phyloP scores from a whole-genome alignment of 2,113 vertebrate species.

The Anas platyrhynchos region DNA sequence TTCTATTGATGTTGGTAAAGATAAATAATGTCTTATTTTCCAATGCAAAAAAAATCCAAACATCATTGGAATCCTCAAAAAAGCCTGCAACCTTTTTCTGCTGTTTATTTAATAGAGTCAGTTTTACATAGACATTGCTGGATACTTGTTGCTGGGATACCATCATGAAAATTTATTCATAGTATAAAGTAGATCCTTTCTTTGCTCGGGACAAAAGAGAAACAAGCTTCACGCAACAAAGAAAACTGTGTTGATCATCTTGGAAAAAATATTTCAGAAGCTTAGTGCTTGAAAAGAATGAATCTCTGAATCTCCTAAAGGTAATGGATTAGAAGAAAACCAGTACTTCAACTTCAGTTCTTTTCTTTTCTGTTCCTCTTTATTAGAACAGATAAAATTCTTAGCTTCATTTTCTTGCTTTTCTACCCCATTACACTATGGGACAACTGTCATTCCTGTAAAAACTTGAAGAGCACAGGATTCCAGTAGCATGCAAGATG shows the following conservation, averaged over 20 bases:
- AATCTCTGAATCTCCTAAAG: background rate
- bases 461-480: background rate
- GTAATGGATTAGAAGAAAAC: background rate
- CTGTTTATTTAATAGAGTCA: background rate
- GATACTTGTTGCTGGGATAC: constrained; percentile 60
- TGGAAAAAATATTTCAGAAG: background rate
- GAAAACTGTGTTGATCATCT: background rate
- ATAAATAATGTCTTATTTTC: background rate
- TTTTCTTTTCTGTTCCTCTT: background rate
- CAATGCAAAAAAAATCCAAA: background rate
- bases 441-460: background rate
- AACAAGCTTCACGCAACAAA: background rate
- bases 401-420: background rate
- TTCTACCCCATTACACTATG: background rate
- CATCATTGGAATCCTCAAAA: background rate
- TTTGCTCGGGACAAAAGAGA: constrained; percentile 15
- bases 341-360: background rate
- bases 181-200: background rate
- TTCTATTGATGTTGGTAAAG: background rate
- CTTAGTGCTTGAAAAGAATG: background rate
- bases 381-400: background rate
- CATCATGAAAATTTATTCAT: background rate
- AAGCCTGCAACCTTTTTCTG: background rate
- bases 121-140: background rate
- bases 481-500: background rate